Percentiles rank a stretch among this genome's conserved stretches.
Evolutionary conservation across 2,888 invertebrate species (phyloP).

Genomic region (Uropetala carovei): DNA sequence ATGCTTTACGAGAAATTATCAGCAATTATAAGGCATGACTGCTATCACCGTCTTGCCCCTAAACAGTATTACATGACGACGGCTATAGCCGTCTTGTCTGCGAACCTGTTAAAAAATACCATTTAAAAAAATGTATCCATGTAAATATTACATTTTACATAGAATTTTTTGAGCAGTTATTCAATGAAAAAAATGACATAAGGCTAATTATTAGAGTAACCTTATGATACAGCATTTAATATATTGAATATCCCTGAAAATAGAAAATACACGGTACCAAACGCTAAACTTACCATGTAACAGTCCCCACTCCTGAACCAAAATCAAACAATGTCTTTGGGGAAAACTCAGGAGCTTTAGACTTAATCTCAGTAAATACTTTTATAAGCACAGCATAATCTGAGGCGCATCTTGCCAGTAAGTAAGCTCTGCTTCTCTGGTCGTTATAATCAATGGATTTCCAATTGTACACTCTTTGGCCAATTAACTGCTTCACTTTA

Average conservation of each 20-base stretch:
- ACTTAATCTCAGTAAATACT: slow-evolving; percentile 85
- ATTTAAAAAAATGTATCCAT: too few relatives aligned
- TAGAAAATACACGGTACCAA: too few relatives aligned
- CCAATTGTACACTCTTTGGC: slow-evolving; percentile 84
- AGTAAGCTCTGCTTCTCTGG: slow-evolving; percentile 82
- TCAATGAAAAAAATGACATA: neutral
- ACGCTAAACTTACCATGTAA: slow-evolving; percentile 80
- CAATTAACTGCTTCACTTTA: slow-evolving; percentile 79
- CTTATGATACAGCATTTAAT: neutral
- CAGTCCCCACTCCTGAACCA: slow-evolving; percentile 93
- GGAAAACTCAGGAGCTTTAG: slow-evolving; percentile 81
- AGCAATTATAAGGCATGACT: too few relatives aligned
- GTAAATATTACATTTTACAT: too few relatives aligned
- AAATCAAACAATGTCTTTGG: slow-evolving; percentile 92
- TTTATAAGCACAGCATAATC: slow-evolving; percentile 86
- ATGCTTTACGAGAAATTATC: too few relatives aligned
- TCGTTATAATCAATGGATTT: slow-evolving; percentile 83
- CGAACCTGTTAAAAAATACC: too few relatives aligned
- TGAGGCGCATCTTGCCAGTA: slow-evolving; percentile 82
- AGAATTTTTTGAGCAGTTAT: neutral
- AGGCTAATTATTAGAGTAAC: slow-evolving; percentile 8
- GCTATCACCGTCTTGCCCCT: too few relatives aligned
- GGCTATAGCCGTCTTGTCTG: too few relatives aligned
- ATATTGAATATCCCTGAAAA: too few relatives aligned
- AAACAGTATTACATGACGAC: too few relatives aligned